Percentiles rank a stretch among this genome's conserved stretches.
Conservation (phyloP, 2,888 invertebrate species). For the Parnassius apollo region DNA sequence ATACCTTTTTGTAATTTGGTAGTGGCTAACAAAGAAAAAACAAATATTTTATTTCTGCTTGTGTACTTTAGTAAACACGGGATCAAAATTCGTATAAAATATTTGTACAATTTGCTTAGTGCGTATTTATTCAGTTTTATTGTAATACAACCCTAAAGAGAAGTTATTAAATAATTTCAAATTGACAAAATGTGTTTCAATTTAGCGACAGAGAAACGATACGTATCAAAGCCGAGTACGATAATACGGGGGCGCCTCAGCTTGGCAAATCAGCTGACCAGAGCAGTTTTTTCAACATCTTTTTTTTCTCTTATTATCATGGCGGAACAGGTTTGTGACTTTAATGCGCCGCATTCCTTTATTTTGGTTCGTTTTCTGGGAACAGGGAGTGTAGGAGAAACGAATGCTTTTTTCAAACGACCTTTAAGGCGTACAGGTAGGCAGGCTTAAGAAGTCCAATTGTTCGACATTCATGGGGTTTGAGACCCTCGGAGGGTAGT, state of each 20-base stretch:
- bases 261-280: slow-evolving; percentile 42
- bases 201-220: slow-evolving; percentile 8
- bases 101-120: too few species aligned
- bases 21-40: too few species aligned
- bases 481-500: not conserved
- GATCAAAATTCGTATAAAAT: too few species aligned
- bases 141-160: too few species aligned
- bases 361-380: slow-evolving; percentile 41
- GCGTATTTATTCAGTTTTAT: too few species aligned
- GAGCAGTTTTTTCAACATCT: slow-evolving; percentile 33
- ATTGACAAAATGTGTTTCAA: not conserved
- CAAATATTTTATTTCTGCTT: too few species aligned
- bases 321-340: slow-evolving; percentile 37
- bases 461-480: slow-evolving; percentile 3
- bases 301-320: slow-evolving; percentile 40
- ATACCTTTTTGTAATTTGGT: too few species aligned
- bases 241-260: slow-evolving; percentile 42
- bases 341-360: slow-evolving; percentile 40
- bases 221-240: not conserved
- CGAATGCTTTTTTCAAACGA: slow-evolving; percentile 31
- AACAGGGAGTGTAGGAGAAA: slow-evolving; percentile 31
- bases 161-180: too few species aligned
- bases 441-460: slow-evolving; percentile 24
- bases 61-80: too few species aligned
- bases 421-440: slow-evolving; percentile 37